Evolutionary conservation across 2,113 vertebrate species (phyloP).

Genomic region (Pachypanchax playfairii): DNA sequence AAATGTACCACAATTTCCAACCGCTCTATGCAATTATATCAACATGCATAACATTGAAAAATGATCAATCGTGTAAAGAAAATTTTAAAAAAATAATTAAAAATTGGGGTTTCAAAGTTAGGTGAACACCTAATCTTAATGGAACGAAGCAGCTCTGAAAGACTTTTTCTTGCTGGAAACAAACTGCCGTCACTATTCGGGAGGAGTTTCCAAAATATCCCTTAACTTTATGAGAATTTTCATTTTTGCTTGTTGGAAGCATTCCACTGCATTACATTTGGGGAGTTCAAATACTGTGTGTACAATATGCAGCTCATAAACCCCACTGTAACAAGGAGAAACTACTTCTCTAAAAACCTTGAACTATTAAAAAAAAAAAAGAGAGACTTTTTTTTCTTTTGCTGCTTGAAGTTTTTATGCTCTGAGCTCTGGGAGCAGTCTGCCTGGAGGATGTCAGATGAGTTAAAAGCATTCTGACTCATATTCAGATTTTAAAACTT

Average conservation of each 20-base stretch:
- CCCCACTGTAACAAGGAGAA: neutral
- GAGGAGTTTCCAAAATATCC: too few relatives aligned
- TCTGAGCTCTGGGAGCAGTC: neutral
- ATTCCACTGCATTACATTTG: neutral
- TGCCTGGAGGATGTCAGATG: neutral
- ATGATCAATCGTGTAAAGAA: too few relatives aligned
- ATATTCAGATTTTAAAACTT: slow-evolving; percentile 19
- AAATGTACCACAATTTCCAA: slow-evolving; percentile 13
- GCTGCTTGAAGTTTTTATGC: slow-evolving; percentile 15
- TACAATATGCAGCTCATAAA: neutral
- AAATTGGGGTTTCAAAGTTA: too few relatives aligned
- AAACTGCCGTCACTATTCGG: too few relatives aligned
- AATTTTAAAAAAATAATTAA: too few relatives aligned
- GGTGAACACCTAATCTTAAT: too few relatives aligned
- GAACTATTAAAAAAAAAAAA: neutral
- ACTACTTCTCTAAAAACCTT: neutral
- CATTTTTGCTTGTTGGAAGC: too few relatives aligned
- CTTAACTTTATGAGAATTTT: too few relatives aligned
- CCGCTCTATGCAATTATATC: neutral
- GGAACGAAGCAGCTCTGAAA: too few relatives aligned
- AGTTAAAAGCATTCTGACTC: neutral
- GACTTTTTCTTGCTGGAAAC: too few relatives aligned
- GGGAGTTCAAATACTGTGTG: neutral
- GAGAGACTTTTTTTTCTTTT: slow-evolving; percentile 1
- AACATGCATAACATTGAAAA: neutral